Conservation (phyloP, 2,888 invertebrate species). For the Caenorhabditis macrosperma region DNA sequence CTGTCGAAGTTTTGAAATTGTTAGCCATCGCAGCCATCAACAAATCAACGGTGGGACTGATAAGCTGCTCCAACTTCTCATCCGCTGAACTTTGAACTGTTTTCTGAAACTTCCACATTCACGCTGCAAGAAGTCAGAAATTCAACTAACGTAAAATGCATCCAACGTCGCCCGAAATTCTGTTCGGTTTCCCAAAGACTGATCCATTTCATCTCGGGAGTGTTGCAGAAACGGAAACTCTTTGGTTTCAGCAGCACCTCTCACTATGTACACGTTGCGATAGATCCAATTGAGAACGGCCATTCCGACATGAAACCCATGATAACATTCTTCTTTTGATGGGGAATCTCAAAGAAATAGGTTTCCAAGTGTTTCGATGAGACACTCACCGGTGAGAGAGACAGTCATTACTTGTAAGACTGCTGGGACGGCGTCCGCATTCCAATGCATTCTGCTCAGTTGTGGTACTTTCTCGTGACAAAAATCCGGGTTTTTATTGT, state of each 20-base stretch:
- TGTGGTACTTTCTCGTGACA: slow-evolving; percentile 7
- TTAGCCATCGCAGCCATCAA: slow-evolving; percentile 18
- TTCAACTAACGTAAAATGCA: slow-evolving; percentile 40
- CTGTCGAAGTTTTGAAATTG: slow-evolving; percentile 4
- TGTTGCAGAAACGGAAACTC: slow-evolving; percentile 31
- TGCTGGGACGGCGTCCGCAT: slow-evolving; percentile 20
- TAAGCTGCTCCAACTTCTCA: slow-evolving; percentile 38
- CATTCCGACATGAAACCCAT: slow-evolving; percentile 38
- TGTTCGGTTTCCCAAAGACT: slow-evolving; percentile 24
- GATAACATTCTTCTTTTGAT: slow-evolving; percentile 8
- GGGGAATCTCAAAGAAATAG: slow-evolving; percentile 1
- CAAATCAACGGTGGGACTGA: slow-evolving; percentile 26
- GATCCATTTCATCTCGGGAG: slow-evolving; percentile 31
- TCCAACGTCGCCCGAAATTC: slow-evolving; percentile 35
- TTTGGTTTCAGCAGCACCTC: slow-evolving; percentile 36
- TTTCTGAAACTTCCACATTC: too few species aligned
- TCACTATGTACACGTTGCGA: slow-evolving; percentile 31
- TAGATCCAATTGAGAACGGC: slow-evolving; percentile 40
- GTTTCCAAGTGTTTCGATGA: neutral
- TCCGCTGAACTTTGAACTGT: slow-evolving; percentile 43
- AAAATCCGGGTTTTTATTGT: neutral
- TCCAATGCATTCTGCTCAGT: slow-evolving; percentile 33
- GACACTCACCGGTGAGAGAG: neutral
- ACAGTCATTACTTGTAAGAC: slow-evolving; percentile 21
- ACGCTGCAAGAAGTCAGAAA: too few species aligned